Percentiles rank a stretch among this genome's conserved stretches.
Conservation (phyloP, 2,888 invertebrate species). For the Oithona nana region DNA sequence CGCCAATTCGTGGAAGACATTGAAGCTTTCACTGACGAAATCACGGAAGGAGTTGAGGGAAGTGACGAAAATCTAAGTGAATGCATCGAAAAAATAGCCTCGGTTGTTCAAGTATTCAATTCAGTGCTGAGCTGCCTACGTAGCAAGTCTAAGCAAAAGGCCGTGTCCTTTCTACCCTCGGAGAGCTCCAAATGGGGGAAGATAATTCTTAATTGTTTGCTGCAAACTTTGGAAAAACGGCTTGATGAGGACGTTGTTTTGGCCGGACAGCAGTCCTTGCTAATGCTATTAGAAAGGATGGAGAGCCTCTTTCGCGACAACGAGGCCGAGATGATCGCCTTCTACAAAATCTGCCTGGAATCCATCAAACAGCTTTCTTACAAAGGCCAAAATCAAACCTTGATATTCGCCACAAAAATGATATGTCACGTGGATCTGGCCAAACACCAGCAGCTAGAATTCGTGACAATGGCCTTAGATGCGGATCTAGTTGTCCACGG, state of each 20-base stretch:
- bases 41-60: neutral
- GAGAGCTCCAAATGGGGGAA: neutral
- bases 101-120: constrained; percentile 6
- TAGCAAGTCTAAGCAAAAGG: neutral
- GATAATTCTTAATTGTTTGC: neutral
- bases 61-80: neutral
- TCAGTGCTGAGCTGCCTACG: constrained; percentile 2
- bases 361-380: neutral
- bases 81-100: neutral
- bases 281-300: constrained; percentile 1
- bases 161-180: constrained; percentile 2
- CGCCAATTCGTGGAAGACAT: constrained; percentile 3
- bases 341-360: neutral
- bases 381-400: neutral
- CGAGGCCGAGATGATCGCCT: neutral
- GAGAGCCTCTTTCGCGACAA: neutral
- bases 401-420: neutral
- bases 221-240: neutral
- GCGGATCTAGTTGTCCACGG: neutral
- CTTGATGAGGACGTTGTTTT: constrained; percentile 1
- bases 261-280: constrained; percentile 1
- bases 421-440: neutral
- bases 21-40: constrained; percentile 1
- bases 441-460: neutral
- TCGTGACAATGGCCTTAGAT: neutral